Conservation (phyloP, 2,113 vertebrate species). For the Verasper variegatus region DNA sequence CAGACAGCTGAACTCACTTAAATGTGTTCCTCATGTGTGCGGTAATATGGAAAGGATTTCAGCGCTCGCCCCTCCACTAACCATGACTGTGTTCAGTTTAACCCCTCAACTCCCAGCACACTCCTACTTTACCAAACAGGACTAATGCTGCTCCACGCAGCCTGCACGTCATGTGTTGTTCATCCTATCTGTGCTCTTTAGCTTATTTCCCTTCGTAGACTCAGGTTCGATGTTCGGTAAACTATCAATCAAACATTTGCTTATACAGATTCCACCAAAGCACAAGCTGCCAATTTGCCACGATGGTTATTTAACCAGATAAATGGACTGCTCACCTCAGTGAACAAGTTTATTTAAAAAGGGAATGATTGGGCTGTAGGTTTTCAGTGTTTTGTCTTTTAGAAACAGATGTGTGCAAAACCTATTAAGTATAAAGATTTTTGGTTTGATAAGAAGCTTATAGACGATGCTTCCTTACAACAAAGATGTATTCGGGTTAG, state of each 20-base stretch:
- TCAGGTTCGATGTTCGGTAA: not conserved
- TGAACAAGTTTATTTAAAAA: too few relatives aligned
- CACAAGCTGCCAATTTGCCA: not conserved
- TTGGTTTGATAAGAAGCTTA: too few relatives aligned
- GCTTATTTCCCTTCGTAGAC: not conserved
- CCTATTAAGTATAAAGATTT: too few relatives aligned
- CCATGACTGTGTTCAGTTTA: conserved; percentile 70
- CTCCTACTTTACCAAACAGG: not conserved
- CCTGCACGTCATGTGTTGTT: not conserved
- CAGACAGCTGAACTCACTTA: conserved; percentile 84
- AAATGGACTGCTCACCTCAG: too few relatives aligned
- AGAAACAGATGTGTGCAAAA: too few relatives aligned
- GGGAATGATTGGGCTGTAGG: too few relatives aligned
- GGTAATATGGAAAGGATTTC: conserved; percentile 84
- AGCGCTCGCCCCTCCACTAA: conserved; percentile 53
- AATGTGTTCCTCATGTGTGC: conserved; percentile 82
- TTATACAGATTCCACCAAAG: not conserved
- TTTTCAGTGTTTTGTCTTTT: too few relatives aligned
- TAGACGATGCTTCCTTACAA: too few relatives aligned
- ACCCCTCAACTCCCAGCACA: conserved; percentile 64
- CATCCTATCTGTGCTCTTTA: not conserved
- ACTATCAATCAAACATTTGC: not conserved
- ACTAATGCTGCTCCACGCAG: not conserved
- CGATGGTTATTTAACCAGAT: too few relatives aligned
- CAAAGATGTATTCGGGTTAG: too few relatives aligned